phyloP scores from a whole-genome alignment of 2,888 invertebrate genomes.

The Hemistola chrysoprasaria region DNA sequence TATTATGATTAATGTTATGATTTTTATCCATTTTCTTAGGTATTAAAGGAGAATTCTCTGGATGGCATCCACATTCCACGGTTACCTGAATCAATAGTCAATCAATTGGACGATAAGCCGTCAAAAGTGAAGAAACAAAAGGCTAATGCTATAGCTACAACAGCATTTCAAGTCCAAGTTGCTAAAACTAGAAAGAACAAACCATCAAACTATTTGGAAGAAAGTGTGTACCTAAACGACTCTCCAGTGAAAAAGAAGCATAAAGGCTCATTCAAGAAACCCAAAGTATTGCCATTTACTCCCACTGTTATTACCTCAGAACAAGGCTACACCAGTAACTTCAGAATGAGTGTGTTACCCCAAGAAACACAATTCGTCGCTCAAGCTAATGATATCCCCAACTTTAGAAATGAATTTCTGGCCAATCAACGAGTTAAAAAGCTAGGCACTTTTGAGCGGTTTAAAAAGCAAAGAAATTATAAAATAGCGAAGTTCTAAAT shows the following conservation, averaged over 20 bases:
- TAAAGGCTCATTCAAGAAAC: conserved; percentile 46
- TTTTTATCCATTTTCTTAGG: conserved; percentile 37
- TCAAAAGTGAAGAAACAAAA: conserved; percentile 40
- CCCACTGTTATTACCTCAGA: conserved; percentile 64
- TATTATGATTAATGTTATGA: too few relatives aligned
- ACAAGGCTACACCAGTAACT: conserved; percentile 67
- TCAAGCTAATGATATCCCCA: conserved; percentile 44
- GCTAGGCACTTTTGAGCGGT: conserved; percentile 58
- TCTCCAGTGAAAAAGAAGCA: conserved; percentile 37
- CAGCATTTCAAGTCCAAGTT: conserved; percentile 60
- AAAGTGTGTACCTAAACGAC: conserved; percentile 65
- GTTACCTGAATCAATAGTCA: conserved; percentile 54
- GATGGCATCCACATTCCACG: conserved; percentile 56
- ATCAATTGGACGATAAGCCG: conserved; percentile 56
- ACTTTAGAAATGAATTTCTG: conserved; percentile 61
- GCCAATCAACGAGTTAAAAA: conserved; percentile 57
- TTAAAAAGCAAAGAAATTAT: conserved; percentile 55
- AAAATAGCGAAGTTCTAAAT: conserved; percentile 67
- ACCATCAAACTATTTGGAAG: conserved; percentile 70
- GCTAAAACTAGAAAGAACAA: conserved; percentile 51
- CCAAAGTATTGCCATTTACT: conserved; percentile 63
- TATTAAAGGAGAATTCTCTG: conserved; percentile 49
- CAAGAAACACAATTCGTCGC: conserved; percentile 59
- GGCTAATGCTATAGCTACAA: conserved; percentile 51
- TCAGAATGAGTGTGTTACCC: conserved; percentile 62